Evolutionary conservation across 2,113 vertebrate species (phyloP), one percentile per base, ranked within the genome.

Genomic region (Cryptoleucopteryx plumbea): DNA sequence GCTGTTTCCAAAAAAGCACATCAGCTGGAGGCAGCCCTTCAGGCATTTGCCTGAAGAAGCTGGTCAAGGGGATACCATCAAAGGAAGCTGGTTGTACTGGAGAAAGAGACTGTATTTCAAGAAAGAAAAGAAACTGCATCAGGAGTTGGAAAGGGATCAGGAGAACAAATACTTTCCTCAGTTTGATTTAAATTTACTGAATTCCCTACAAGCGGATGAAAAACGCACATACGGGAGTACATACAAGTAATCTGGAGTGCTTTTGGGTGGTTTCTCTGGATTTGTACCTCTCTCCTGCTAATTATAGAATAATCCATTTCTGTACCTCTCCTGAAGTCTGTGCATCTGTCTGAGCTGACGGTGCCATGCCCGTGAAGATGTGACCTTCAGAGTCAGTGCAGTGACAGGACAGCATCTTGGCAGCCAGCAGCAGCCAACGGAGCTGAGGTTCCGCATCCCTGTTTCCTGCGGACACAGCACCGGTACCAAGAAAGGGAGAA

Each of bases 301-400:
- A n/a, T n/a, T 48, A 52, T 5, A 42, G 18, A 86, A 36, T 42
- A 74, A 70, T 58, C 62, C 0, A 32, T 59, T 86, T 79, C 75
- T 34, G 13, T 82, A 91, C 36, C 13, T 52, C 56, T 93, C 56
- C 36, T 58, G 66, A 88, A 67, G 12, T 11, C 47, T 13, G 19
- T 78, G 36, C 21, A 47, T 36, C 32, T 38, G 11, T 26, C 68
- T 62, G 38, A 94, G 16, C 31, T 70, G 86, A 32, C 0, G 0
- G 34, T 0, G 0, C 48, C 10, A 13, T 34, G 78, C 25, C 48
- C 27, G 16, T 29, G 16, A 87, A 65, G 63, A 56, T 10, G 34
- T 13, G 59, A 43, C 18, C 42, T 70, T 66, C 23, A 4, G 12
- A 65, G 42, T n/a, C 27, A 59, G 45, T 2, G 6, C 7, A 26